Conservation (phyloP, 1,140 invertebrate genomes). For the Ceratitis capitata region DNA sequence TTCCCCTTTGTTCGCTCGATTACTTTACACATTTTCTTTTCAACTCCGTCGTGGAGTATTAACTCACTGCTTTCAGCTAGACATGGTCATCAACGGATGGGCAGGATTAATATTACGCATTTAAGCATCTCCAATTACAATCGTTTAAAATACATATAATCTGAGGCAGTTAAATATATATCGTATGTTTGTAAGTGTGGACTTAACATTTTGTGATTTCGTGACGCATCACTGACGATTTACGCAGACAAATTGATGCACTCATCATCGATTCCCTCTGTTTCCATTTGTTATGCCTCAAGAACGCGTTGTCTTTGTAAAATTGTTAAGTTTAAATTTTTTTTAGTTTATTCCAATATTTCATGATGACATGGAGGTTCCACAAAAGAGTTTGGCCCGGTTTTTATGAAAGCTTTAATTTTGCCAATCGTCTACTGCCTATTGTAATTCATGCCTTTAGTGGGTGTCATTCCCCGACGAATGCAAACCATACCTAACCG, state of each 20-base stretch:
- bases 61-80: background rate
- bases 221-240: background rate
- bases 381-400: no score
- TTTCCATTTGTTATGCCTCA: background rate
- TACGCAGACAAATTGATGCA: slow-evolving; percentile 17
- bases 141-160: background rate
- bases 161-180: background rate
- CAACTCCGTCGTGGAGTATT: background rate
- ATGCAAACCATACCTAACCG: no score
- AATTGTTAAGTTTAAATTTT: no score
- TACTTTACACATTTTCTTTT: background rate
- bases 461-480: no score
- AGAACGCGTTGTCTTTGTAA: background rate
- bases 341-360: no score
- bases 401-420: no score
- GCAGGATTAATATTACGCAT: background rate
- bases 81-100: background rate
- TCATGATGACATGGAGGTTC: no score
- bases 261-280: background rate
- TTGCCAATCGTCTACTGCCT: no score
- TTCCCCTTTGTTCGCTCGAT: background rate
- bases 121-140: slow-evolving; percentile 9
- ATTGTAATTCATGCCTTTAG: no score
- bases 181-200: background rate
- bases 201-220: background rate